Evolutionary conservation across 2,113 vertebrate genomes (phyloP).

Genomic region (Brachypteracias leptosomus): DNA sequence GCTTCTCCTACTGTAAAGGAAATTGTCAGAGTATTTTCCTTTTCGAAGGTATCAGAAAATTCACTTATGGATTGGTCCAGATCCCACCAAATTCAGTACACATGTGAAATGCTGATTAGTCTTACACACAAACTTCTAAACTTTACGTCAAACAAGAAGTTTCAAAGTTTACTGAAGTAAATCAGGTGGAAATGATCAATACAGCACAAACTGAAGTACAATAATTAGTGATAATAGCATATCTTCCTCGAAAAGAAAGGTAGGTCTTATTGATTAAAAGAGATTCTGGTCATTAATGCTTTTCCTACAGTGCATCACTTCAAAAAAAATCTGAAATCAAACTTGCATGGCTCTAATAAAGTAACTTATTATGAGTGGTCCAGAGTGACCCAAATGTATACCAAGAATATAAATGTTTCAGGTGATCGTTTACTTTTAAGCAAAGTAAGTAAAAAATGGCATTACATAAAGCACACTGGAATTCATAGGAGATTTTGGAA

Average conservation of each 20-base stretch:
- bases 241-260: not conserved
- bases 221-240: not conserved
- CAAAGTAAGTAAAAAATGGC: not conserved
- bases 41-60: not conserved
- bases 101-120: not conserved
- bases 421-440: not conserved
- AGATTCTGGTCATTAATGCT: not conserved
- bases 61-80: not conserved
- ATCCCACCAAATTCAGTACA: not conserved
- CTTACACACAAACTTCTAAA: not conserved
- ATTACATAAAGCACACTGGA: not conserved
- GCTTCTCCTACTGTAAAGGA: fast-evolving
- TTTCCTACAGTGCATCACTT: not conserved
- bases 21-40: not conserved
- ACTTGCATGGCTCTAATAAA: not conserved
- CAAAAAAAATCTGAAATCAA: not conserved
- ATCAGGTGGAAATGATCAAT: not conserved
- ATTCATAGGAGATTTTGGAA: not conserved
- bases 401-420: not conserved
- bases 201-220: not conserved
- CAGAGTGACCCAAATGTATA: not conserved
- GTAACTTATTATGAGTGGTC: not conserved
- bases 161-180: not conserved
- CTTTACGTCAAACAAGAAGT: not conserved
- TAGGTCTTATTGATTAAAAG: not conserved